Conservation (phyloP, 2,797 vertebrate species). For the Thalassophryne amazonica region DNA sequence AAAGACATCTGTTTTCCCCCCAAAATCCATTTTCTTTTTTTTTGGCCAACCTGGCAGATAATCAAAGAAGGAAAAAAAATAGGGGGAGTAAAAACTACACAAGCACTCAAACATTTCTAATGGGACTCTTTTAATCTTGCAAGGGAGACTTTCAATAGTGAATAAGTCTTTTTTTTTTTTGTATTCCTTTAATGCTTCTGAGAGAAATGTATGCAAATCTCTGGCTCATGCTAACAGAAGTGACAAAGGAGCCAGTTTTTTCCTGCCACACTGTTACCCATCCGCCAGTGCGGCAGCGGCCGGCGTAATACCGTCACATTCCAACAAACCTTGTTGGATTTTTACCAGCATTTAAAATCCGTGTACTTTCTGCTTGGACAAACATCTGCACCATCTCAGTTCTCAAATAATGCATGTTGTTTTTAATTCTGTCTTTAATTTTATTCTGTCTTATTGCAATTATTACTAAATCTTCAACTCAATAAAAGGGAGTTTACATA, state of each 20-base stretch:
- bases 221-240: constrained; percentile 79
- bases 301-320: constrained; percentile 56
- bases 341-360: constrained; percentile 60
- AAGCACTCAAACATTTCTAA: constrained; percentile 81
- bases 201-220: constrained; percentile 86
- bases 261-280: constrained; percentile 58
- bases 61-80: constrained; percentile 70
- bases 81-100: constrained; percentile 68
- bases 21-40: constrained; percentile 24
- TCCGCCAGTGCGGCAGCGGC: constrained; percentile 58
- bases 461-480: not conserved
- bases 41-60: constrained; percentile 66
- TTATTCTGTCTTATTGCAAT: no score
- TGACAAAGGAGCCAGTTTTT: constrained; percentile 78
- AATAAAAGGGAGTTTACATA: not conserved
- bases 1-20: constrained; percentile 10
- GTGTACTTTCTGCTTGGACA: constrained; percentile 32
- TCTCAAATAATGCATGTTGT: no score
- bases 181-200: constrained; percentile 79
- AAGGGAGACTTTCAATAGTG: constrained; percentile 79
- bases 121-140: constrained; percentile 80
- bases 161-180: constrained; percentile 80
- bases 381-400: constrained; percentile 10
- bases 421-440: no score
- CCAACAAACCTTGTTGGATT: constrained; percentile 48